Conservation (phyloP, 2,888 invertebrate genomes). For the Sphinx pinastri region DNA sequence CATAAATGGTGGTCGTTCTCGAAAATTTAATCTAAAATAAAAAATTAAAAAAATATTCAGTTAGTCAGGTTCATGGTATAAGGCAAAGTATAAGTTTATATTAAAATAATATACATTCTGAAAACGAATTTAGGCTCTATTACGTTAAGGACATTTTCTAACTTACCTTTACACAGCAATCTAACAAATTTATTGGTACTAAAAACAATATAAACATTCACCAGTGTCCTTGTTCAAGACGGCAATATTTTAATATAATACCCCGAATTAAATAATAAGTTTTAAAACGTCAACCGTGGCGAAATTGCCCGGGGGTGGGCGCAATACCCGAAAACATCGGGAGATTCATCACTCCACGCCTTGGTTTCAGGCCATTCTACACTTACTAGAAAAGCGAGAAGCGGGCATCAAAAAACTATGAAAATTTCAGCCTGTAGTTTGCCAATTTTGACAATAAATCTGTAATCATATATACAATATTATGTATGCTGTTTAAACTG, state of each 20-base stretch:
- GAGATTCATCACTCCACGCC: constrained; percentile 32
- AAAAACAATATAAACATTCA: neutral
- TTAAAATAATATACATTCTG: no score
- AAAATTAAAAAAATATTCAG: no score
- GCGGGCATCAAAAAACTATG: neutral
- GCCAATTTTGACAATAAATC: no score
- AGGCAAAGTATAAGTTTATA: no score
- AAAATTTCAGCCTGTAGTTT: neutral
- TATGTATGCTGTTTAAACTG: no score
- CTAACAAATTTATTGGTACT: neutral
- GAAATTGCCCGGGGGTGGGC: constrained; percentile 11
- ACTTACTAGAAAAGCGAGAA: neutral
- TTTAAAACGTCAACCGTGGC: constrained; percentile 22
- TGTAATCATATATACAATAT: no score
- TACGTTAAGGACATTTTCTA: no score
- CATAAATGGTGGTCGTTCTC: no score
- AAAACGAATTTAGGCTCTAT: neutral
- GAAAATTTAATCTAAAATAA: no score
- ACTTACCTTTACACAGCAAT: no score
- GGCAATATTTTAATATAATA: constrained; percentile 24
- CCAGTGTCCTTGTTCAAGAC: neutral
- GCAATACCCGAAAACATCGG: constrained; percentile 33
- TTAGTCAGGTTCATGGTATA: no score
- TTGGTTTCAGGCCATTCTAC: neutral
- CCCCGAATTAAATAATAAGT: constrained; percentile 22